Evolutionary conservation across 2,888 invertebrate species (phyloP).

Genomic region (Meteorus cinctellus): DNA sequence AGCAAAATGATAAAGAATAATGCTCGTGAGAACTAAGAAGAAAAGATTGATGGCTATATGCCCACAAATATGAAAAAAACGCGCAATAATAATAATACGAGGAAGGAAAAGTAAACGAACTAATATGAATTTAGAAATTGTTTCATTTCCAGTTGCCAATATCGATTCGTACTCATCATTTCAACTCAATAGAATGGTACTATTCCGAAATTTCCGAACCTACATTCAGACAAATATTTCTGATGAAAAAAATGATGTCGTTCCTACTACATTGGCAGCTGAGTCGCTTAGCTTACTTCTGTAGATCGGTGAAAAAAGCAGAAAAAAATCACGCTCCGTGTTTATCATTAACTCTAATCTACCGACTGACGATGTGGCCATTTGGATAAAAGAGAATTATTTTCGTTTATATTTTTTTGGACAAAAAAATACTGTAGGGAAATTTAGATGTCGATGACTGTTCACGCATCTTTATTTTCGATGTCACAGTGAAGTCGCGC

Average conservation of each 20-base stretch:
- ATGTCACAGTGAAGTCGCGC: neutral
- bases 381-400: neutral
- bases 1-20: slow-evolving; percentile 21
- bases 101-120: neutral
- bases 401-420: neutral
- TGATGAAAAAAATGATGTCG: neutral
- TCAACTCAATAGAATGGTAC: neutral
- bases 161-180: neutral
- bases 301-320: neutral
- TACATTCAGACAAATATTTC: neutral
- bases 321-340: neutral
- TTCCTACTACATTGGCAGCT: neutral
- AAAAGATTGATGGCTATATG: slow-evolving; percentile 13
- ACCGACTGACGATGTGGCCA: neutral
- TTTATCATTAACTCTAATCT: slow-evolving; percentile 1
- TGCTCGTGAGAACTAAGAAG: slow-evolving; percentile 18
- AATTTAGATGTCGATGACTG: neutral
- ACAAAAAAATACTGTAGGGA: too few relatives aligned
- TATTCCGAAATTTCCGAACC: neutral
- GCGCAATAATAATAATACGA: neutral
- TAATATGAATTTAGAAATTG: neutral
- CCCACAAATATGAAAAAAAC: slow-evolving; percentile 6
- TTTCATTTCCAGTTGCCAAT: neutral
- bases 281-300: neutral
- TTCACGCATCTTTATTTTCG: neutral